phyloP scores from a whole-genome alignment of 1,140 invertebrate species.

The Lepidurus packardi region DNA sequence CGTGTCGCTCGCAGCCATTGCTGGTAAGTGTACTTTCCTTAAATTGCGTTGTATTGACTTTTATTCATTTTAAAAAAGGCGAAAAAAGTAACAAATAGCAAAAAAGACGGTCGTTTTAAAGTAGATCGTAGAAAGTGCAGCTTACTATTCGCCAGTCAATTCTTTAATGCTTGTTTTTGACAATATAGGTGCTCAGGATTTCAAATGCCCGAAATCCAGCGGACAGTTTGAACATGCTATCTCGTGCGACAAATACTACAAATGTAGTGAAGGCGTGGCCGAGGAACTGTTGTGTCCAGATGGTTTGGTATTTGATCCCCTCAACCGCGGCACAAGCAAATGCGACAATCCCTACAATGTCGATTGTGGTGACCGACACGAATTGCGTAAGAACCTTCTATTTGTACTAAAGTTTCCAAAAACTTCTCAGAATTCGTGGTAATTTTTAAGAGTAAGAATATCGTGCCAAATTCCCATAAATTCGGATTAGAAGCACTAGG shows the following conservation, averaged over 20 bases:
- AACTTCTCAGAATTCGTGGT: too few species aligned
- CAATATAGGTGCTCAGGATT: slow-evolving; percentile 53
- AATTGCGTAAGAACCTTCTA: slow-evolving; percentile 62
- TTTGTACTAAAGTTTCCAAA: too few species aligned
- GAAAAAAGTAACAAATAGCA: background rate
- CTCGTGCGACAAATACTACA: slow-evolving; percentile 81
- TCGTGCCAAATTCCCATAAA: too few species aligned
- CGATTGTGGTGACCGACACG: slow-evolving; percentile 74
- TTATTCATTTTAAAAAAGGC: background rate
- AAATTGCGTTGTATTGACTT: background rate
- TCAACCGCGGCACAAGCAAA: slow-evolving; percentile 76
- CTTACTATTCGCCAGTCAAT: background rate
- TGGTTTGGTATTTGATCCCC: slow-evolving; percentile 75
- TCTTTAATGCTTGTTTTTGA: background rate
- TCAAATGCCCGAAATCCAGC: slow-evolving; percentile 60
- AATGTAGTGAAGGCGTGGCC: slow-evolving; percentile 65
- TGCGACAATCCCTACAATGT: slow-evolving; percentile 86
- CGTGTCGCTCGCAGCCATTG: background rate
- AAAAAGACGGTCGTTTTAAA: background rate
- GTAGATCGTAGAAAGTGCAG: background rate
- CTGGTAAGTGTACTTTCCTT: background rate
- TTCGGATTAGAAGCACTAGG: too few species aligned
- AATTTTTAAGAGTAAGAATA: too few species aligned
- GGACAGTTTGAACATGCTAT: slow-evolving; percentile 69
- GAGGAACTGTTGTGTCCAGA: slow-evolving; percentile 73